phyloP scores from a whole-genome alignment of 1,140 invertebrate genomes.

The Ceratina japonica region DNA sequence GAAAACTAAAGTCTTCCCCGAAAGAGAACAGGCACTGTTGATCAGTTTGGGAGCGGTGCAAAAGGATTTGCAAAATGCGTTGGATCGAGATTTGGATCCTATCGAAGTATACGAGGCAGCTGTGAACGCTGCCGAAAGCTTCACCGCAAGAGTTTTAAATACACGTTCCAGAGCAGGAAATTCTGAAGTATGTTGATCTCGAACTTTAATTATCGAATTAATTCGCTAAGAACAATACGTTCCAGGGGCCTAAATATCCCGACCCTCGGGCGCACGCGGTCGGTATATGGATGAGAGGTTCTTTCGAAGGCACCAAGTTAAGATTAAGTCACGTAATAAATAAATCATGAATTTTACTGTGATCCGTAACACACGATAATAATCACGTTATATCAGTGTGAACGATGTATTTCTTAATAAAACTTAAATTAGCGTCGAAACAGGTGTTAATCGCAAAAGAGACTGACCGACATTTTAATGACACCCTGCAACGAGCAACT shows the following conservation, averaged over 20 bases:
- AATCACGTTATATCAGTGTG: too few relatives aligned
- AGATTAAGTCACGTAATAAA: slow-evolving; percentile 38
- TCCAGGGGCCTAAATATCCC: slow-evolving; percentile 71
- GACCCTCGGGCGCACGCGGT: slow-evolving; percentile 83
- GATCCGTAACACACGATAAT: too few relatives aligned
- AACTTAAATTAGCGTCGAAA: too few relatives aligned
- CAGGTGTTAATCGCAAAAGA: too few relatives aligned
- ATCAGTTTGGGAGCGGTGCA: slow-evolving; percentile 77
- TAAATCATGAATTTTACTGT: too few relatives aligned
- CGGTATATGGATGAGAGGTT: slow-evolving; percentile 81
- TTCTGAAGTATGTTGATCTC: slow-evolving; percentile 35
- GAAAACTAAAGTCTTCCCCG: slow-evolving; percentile 76
- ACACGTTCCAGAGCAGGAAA: slow-evolving; percentile 66
- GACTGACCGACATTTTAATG: too few relatives aligned
- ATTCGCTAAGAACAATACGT: slow-evolving; percentile 12
- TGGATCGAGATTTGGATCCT: slow-evolving; percentile 52
- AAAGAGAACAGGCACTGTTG: slow-evolving; percentile 82
- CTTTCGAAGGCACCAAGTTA: slow-evolving; percentile 78
- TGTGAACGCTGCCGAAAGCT: slow-evolving; percentile 78
- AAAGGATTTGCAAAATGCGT: slow-evolving; percentile 57
- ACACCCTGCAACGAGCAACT: slow-evolving; percentile 11
- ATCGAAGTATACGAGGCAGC: slow-evolving; percentile 77
- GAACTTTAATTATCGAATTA: slow-evolving; percentile 12
- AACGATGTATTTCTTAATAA: too few relatives aligned
- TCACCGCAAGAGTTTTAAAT: slow-evolving; percentile 76